phyloP scores from a whole-genome alignment of 1,140 invertebrate species.

The Drosophila ficusphila region DNA sequence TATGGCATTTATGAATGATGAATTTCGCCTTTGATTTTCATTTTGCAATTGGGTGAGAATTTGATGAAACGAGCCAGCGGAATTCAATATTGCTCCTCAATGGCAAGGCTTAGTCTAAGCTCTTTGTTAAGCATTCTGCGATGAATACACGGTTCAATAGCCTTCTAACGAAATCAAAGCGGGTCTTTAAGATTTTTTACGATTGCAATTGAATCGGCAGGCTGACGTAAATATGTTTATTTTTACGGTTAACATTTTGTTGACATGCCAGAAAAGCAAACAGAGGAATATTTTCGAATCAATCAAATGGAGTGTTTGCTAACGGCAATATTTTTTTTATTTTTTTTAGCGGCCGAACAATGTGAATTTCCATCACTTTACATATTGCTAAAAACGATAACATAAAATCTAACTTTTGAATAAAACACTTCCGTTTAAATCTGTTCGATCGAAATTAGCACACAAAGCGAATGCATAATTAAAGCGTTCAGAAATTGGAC shows the following conservation, averaged over 20 bases:
- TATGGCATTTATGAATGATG: slow-evolving; percentile 75
- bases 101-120: slow-evolving; percentile 24
- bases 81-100: slow-evolving; percentile 32
- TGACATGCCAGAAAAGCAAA: not conserved
- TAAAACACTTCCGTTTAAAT: slow-evolving; percentile 25
- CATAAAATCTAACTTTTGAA: slow-evolving; percentile 4
- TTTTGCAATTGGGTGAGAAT: slow-evolving; percentile 63
- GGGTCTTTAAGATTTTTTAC: slow-evolving; percentile 20
- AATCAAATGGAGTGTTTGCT: slow-evolving; percentile 34
- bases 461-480: slow-evolving; percentile 24
- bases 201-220: slow-evolving; percentile 18
- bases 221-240: slow-evolving; percentile 21
- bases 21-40: slow-evolving; percentile 68
- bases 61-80: slow-evolving; percentile 58
- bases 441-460: slow-evolving; percentile 1
- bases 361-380: not conserved
- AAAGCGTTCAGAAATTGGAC: slow-evolving; percentile 12
- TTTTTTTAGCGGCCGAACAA: not conserved
- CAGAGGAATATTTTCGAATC: slow-evolving; percentile 22
- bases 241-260: slow-evolving; percentile 20
- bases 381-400: not conserved
- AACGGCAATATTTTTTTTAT: slow-evolving; percentile 14
- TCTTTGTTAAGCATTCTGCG: slow-evolving; percentile 17
- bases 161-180: slow-evolving; percentile 32
- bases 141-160: slow-evolving; percentile 55